Evolutionary conservation across 2,888 invertebrate genomes (phyloP).

Genomic region (Malthinus flaveolus): DNA sequence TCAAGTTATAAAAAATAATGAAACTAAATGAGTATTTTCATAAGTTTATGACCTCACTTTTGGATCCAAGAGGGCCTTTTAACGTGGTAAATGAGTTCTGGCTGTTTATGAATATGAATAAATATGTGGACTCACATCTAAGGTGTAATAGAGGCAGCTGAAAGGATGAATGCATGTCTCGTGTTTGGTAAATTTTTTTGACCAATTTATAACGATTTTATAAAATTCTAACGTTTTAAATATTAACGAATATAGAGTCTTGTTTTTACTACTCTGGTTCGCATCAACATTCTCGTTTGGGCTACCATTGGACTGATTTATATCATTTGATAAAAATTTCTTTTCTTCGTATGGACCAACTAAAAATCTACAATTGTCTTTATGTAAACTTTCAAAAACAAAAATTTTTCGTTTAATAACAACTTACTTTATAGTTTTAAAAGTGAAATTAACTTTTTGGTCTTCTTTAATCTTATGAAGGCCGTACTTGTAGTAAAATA

Average conservation of each 20-base stretch:
- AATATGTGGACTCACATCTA: neutral
- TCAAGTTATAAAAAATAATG: no score
- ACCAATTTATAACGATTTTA: neutral
- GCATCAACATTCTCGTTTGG: neutral
- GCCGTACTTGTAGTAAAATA: slow-evolving; percentile 63
- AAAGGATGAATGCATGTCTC: neutral
- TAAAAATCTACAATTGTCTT: slow-evolving; percentile 37
- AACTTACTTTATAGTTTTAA: slow-evolving; percentile 61
- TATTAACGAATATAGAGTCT: neutral
- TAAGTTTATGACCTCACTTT: no score
- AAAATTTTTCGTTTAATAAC: no score
- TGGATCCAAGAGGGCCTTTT: no score
- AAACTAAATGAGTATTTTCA: no score
- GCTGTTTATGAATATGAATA: no score
- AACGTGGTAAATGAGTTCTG: no score
- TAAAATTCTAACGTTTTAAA: neutral
- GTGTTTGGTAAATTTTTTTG: neutral
- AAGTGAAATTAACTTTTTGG: slow-evolving; percentile 60
- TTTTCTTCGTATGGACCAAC: slow-evolving; percentile 30
- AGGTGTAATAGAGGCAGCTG: neutral
- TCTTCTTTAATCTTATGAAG: slow-evolving; percentile 51
- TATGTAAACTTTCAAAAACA: no score
- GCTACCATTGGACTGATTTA: neutral
- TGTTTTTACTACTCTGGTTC: neutral
- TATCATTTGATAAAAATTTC: neutral